phyloP scores from a whole-genome alignment of 2,113 vertebrate genomes.

The Campylomormyrus tamandua region DNA sequence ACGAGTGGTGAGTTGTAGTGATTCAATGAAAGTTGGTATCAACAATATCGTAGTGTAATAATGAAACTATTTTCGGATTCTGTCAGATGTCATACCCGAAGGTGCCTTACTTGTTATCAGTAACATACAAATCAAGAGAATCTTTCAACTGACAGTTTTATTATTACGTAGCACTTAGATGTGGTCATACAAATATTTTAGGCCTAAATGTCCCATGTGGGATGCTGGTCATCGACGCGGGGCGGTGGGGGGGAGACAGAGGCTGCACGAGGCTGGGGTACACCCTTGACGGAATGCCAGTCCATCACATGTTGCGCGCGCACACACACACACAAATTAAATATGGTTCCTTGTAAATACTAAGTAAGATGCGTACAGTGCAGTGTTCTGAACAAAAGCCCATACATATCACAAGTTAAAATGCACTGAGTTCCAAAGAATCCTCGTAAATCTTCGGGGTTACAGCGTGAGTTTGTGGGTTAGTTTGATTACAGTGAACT shows the following conservation, averaged over 20 bases:
- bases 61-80: not conserved
- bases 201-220: not conserved
- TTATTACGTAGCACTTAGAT: not conserved
- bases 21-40: not conserved
- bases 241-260: not conserved
- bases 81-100: not conserved
- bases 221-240: not conserved
- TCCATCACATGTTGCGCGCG: not conserved
- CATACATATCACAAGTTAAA: not conserved
- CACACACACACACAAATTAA: not conserved
- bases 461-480: conserved; percentile 35
- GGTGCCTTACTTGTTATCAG: not conserved
- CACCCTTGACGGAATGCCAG: not conserved
- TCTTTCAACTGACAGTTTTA: not conserved
- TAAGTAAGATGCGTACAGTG: not conserved
- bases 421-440: conserved; percentile 49
- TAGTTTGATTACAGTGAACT: conserved; percentile 40
- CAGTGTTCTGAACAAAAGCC: not conserved
- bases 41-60: not conserved
- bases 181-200: not conserved
- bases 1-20: not conserved
- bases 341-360: not conserved
- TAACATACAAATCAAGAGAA: not conserved
- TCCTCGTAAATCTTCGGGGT: conserved; percentile 35
- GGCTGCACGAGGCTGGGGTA: not conserved